A percentile compares a stretch with the other conserved stretches of the same genome.
phyloP scores from a whole-genome alignment of 2,888 invertebrate genomes.

The Hermaeophaga mercurialis region DNA sequence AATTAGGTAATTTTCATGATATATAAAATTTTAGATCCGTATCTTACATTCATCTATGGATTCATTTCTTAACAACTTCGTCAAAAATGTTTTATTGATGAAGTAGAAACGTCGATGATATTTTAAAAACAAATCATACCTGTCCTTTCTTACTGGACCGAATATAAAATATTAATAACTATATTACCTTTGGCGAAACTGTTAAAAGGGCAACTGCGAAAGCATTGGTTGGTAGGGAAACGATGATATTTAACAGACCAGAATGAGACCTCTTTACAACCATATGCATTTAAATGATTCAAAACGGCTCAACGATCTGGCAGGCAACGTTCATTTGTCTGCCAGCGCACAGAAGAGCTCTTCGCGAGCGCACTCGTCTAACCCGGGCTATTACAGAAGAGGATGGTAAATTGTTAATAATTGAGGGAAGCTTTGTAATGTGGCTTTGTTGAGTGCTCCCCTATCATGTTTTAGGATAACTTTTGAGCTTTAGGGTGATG shows the following conservation, averaged over 20 bases:
- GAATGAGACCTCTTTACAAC: constrained; percentile 38
- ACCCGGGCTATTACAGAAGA: constrained; percentile 51
- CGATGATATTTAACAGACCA: constrained; percentile 32
- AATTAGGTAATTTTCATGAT: no score
- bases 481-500: constrained; percentile 36
- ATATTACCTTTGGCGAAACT: no score
- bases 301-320: constrained; percentile 31
- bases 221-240: no score
- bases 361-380: constrained; percentile 51
- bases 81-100: no score
- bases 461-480: constrained; percentile 39
- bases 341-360: constrained; percentile 46
- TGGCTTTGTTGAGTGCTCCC: constrained; percentile 41
- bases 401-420: constrained; percentile 54
- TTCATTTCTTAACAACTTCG: no score
- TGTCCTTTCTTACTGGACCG: no score
- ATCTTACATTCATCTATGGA: no score
- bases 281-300: constrained; percentile 36
- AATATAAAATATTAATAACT: no score
- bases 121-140: no score
- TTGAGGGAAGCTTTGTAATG: constrained; percentile 50
- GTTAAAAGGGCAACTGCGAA: no score
- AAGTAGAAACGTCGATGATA: no score
- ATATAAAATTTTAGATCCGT: no score
- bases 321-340: constrained; percentile 53